phyloP scores from a whole-genome alignment of 2,888 invertebrate species.

The Cabera pusaria region DNA sequence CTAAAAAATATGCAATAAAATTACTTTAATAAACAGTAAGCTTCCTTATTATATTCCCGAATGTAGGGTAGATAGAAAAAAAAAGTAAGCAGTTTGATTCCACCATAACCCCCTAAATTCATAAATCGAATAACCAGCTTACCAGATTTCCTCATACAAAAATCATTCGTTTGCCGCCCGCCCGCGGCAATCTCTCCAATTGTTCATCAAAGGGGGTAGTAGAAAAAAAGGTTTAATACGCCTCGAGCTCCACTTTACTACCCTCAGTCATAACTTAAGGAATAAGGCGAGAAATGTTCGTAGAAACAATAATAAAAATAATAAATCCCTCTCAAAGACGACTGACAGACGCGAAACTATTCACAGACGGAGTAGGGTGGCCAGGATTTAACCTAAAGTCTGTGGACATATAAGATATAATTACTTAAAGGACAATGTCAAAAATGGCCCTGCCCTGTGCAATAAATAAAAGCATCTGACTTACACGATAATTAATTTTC shows the following conservation, averaged over 20 bases:
- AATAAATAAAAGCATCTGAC: too few relatives aligned
- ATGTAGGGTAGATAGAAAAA: too few relatives aligned
- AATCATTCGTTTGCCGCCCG: conserved; percentile 2
- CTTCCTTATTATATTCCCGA: too few relatives aligned
- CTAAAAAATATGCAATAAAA: too few relatives aligned
- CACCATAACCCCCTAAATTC: too few relatives aligned
- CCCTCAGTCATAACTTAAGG: conserved; percentile 60
- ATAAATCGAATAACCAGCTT: conserved; percentile 4
- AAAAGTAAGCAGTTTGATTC: too few relatives aligned
- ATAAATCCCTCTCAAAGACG: conserved; percentile 79
- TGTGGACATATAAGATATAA: too few relatives aligned
- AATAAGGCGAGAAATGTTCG: conserved; percentile 60
- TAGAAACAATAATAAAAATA: conserved; percentile 81
- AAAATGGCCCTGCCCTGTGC: too few relatives aligned
- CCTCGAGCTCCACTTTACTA: conserved; percentile 45
- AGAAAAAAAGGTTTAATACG: conserved; percentile 54
- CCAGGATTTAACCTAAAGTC: conserved; percentile 27
- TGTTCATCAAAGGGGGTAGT: conserved; percentile 38
- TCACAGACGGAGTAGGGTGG: conserved; percentile 54
- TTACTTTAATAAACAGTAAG: too few relatives aligned
- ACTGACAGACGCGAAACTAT: conserved; percentile 80
- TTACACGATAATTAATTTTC: too few relatives aligned
- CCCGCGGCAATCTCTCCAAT: conserved; percentile 1
- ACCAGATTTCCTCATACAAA: conserved; percentile 4
- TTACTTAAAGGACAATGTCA: too few relatives aligned